Conservation (phyloP, 1,140 invertebrate species). For the Drosophila seguyi region DNA sequence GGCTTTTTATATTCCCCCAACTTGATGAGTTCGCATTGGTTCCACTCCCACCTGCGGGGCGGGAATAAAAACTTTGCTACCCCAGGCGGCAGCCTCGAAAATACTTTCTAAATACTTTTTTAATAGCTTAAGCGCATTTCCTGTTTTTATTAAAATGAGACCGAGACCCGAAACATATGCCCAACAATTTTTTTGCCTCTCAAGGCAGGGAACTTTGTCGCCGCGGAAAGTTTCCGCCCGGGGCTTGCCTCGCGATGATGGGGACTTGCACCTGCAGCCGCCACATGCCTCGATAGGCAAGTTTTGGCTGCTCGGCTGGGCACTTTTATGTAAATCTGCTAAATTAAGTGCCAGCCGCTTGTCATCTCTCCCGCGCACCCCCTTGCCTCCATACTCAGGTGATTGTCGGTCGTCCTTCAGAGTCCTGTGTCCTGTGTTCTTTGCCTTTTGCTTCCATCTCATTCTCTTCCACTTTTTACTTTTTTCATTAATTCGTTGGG, state of each 20-base stretch:
- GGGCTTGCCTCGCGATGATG: slow-evolving; percentile 14
- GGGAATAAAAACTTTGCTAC: slow-evolving; percentile 53
- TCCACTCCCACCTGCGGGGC: slow-evolving; percentile 30
- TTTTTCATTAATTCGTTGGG: slow-evolving; percentile 67
- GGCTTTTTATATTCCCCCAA: slow-evolving; percentile 45
- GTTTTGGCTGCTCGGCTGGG: slow-evolving; percentile 24
- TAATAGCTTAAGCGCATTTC: slow-evolving; percentile 82
- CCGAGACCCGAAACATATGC: slow-evolving; percentile 60
- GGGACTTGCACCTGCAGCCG: slow-evolving; percentile 65
- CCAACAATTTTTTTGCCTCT: slow-evolving; percentile 45
- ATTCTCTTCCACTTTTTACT: slow-evolving; percentile 27
- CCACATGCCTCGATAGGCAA: slow-evolving; percentile 27
- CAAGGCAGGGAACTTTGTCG: slow-evolving; percentile 66
- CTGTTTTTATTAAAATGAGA: slow-evolving; percentile 75
- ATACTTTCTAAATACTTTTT: slow-evolving; percentile 82
- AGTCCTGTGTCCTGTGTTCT: slow-evolving; percentile 22
- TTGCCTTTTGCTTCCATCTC: slow-evolving; percentile 47
- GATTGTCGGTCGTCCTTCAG: slow-evolving; percentile 22
- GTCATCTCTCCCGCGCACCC: slow-evolving; percentile 23
- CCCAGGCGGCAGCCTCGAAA: slow-evolving; percentile 46
- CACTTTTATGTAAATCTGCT: slow-evolving; percentile 76
- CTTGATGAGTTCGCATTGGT: slow-evolving; percentile 35
- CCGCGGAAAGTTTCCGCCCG: slow-evolving; percentile 58
- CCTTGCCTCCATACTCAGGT: not conserved
- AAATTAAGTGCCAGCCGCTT: slow-evolving; percentile 77